Evolutionary conservation across 2,888 invertebrate genomes (phyloP), one percentile per base, ranked within the genome.

Genomic region (Eupsilia transversa): DNA sequence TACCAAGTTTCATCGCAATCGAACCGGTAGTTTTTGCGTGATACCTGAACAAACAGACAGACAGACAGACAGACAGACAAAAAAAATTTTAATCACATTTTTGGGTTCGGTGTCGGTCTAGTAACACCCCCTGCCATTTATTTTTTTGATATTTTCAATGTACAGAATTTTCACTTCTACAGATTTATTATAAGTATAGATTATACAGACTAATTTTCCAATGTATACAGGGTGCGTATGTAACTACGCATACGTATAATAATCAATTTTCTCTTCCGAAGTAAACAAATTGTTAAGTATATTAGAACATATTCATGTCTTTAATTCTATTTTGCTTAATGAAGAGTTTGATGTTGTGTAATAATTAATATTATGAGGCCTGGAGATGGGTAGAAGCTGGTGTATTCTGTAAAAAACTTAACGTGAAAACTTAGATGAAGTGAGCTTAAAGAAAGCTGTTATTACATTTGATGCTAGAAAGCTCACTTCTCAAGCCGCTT

Each of bases 271-370:
- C 41, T 73, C 27, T 35, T 41, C 14, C 0, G 4, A 46, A 49
- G 57, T 41, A 63, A 41, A 46, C 17, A 33, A 65, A 52, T 65
- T 49, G 38, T 33, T 33, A 49, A 27, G 30, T 20, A 43, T 46
- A 46, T 14, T 14, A 33, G 4, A 41, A 59, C 27, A 59, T 10
- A 52, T 60, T 35, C 17, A 27, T 49, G 41, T 41, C 14, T 6
- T n/a, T 59, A 10, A 35, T 33, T 60, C n/a, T 41, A 72, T 41
- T 72, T 54, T 65, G 30, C 4, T 30, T 70, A 43, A 54, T 71
- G 6, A 60, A 54, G 70, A 23, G 60, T 60, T 72, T 35, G 7
- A 54, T 52, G n/a, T 33, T 33, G 7, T 52, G 41, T 49, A n/a
- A n/a, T n/a, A n/a, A n/a, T 5, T n/a, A 41, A 33, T 33, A 60